Conservation (phyloP, 2,113 vertebrate species). For the Tragelaphus imberbis region DNA sequence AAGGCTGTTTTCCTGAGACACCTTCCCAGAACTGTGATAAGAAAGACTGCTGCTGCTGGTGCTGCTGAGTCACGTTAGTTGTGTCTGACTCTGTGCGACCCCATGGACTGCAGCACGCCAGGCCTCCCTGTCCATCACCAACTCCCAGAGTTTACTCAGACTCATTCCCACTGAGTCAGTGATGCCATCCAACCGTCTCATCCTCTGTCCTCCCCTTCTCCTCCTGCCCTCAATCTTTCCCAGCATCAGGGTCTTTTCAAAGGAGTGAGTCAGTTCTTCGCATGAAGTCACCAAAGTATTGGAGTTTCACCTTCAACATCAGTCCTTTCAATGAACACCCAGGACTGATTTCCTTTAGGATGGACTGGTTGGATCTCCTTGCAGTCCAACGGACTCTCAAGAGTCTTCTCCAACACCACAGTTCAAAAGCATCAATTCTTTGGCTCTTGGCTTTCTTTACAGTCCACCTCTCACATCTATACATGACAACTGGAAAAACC, state of each 20-base stretch:
- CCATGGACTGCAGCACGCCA: neutral
- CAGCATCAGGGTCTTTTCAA: neutral
- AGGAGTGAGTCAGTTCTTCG: neutral
- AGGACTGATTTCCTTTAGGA: neutral
- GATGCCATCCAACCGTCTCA: neutral
- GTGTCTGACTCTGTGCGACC: rapidly evolving
- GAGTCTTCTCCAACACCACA: neutral
- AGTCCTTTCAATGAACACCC: neutral
- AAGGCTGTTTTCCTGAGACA: neutral
- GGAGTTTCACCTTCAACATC: neutral
- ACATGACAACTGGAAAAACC: neutral
- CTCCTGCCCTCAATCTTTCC: neutral
- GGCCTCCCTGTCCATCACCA: neutral
- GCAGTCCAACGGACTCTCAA: neutral
- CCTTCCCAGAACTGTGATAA: neutral
- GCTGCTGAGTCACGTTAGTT: neutral
- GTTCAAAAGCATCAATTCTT: neutral
- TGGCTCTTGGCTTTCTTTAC: rapidly evolving
- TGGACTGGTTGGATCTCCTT: neutral
- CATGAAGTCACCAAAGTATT: neutral
- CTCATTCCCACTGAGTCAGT: neutral
- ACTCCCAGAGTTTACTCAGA: neutral
- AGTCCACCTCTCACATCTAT: neutral
- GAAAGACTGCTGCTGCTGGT: neutral
- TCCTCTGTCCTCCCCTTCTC: neutral